A percentile compares a stretch with the other conserved stretches of the same genome.
Evolutionary conservation across 2,797 vertebrate genomes (phyloP).

Genomic region (Cetoscarus ocellatus): DNA sequence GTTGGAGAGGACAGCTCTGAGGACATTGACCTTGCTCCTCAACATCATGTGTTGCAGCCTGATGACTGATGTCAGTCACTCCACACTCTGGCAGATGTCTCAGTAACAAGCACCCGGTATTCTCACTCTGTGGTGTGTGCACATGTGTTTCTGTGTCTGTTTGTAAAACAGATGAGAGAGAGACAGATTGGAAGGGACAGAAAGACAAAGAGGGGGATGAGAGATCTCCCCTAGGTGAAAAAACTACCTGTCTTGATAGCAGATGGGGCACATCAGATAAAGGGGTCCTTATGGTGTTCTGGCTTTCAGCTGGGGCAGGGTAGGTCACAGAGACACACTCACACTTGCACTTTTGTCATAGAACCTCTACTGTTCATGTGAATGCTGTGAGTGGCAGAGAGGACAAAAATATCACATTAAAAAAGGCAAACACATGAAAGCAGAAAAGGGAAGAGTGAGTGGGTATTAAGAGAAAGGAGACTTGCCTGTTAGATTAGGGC

Average conservation of each 20-base stretch:
- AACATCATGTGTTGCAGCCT: slow-evolving; percentile 57
- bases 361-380: slow-evolving; percentile 35
- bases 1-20: slow-evolving; percentile 35
- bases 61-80: slow-evolving; percentile 67
- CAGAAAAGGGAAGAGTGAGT: not conserved
- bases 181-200: slow-evolving; percentile 61
- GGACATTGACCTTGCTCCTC: slow-evolving; percentile 54
- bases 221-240: slow-evolving; percentile 59
- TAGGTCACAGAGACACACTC: slow-evolving; percentile 45
- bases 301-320: slow-evolving; percentile 50
- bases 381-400: slow-evolving; percentile 27
- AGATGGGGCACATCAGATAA: slow-evolving; percentile 75
- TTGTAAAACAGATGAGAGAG: slow-evolving; percentile 29
- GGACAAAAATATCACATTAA: slow-evolving; percentile 33
- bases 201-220: slow-evolving; percentile 55
- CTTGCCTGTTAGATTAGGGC: too few species aligned
- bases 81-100: slow-evolving; percentile 57
- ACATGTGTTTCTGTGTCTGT: slow-evolving; percentile 15
- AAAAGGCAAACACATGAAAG: slow-evolving; percentile 4
- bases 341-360: slow-evolving; percentile 23
- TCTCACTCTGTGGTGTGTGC: slow-evolving; percentile 33
- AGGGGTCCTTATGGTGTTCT: slow-evolving; percentile 51
- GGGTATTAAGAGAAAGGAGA: not conserved
- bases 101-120: slow-evolving; percentile 57
- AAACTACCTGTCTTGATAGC: slow-evolving; percentile 75